Conservation (phyloP, 1,140 invertebrate genomes). For the Danaus plexippus region DNA sequence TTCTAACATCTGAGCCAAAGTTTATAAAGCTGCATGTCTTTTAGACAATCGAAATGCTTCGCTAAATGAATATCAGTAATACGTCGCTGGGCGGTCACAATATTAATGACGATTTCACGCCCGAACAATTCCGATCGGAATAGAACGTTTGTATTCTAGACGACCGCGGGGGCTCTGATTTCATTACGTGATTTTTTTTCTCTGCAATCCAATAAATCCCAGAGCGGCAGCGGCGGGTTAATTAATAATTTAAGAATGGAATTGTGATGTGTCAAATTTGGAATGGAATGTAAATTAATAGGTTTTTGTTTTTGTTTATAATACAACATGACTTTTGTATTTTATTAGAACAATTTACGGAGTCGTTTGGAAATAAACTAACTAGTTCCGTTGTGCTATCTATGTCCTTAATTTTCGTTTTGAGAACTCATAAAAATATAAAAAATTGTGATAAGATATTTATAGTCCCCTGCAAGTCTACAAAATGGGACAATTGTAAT, state of each 20-base stretch:
- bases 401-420: no score
- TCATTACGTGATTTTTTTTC: constrained; percentile 62
- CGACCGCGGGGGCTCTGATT: constrained; percentile 47
- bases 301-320: constrained; percentile 4
- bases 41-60: no score
- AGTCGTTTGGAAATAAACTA: no score
- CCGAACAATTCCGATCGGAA: constrained; percentile 31
- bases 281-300: not conserved
- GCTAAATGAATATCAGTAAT: no score
- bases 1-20: no score
- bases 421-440: no score
- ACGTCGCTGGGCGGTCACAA: constrained; percentile 9
- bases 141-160: constrained; percentile 43
- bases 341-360: no score
- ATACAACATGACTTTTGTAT: not conserved
- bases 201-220: constrained; percentile 59
- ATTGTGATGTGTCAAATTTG: constrained; percentile 16
- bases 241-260: constrained; percentile 61
- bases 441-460: no score
- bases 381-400: no score
- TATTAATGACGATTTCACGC: constrained; percentile 61
- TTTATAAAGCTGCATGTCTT: no score
- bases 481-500: constrained; percentile 3
- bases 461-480: no score
- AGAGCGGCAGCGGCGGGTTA: constrained; percentile 46